These are phyloP conservation scores for Aphaenogaster floridana DNA, from an alignment of 1,140 invertebrate genomes.

Conservation along the genomic window DNA sequence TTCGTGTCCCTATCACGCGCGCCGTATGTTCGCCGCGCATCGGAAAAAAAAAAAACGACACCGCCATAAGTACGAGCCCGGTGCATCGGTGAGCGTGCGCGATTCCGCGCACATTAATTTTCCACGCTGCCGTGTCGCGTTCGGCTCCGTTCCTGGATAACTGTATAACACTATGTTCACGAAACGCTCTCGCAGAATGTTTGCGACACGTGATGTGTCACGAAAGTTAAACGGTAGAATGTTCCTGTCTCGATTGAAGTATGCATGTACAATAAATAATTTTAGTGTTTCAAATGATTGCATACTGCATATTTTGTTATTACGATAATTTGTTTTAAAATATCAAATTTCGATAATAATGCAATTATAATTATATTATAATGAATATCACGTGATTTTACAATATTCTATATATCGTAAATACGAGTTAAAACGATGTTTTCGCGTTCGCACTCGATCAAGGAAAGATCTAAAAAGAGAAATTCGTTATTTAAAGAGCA, in stretches of 20 bases:
- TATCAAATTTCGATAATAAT: neutral
- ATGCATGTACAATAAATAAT: slow-evolving; percentile 12
- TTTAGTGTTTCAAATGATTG: neutral
- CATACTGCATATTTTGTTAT: neutral
- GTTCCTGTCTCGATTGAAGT: slow-evolving; percentile 11
- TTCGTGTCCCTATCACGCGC: slow-evolving; percentile 46
- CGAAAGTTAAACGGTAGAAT: slow-evolving; percentile 23
- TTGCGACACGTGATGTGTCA: slow-evolving; percentile 41
- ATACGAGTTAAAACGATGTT: neutral
- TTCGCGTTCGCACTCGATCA: neutral
- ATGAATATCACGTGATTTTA: neutral
- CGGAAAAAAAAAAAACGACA: slow-evolving; percentile 53
- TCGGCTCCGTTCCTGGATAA: slow-evolving; percentile 39
- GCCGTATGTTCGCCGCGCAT: slow-evolving; percentile 59
- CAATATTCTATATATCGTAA: neutral
- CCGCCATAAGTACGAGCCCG: slow-evolving; percentile 26
- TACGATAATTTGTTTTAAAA: neutral
- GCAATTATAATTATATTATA: neutral
- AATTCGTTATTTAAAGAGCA: slow-evolving; percentile 26
- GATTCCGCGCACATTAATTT: slow-evolving; percentile 61
- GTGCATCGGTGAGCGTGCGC: slow-evolving; percentile 20
- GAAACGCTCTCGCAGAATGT: slow-evolving; percentile 34
- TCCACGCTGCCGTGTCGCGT: slow-evolving; percentile 39
- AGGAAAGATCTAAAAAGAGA: neutral
- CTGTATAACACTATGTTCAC: slow-evolving; percentile 33